Conservation (phyloP, 2,888 invertebrate species). For the Dolichomitus sp. region DNA sequence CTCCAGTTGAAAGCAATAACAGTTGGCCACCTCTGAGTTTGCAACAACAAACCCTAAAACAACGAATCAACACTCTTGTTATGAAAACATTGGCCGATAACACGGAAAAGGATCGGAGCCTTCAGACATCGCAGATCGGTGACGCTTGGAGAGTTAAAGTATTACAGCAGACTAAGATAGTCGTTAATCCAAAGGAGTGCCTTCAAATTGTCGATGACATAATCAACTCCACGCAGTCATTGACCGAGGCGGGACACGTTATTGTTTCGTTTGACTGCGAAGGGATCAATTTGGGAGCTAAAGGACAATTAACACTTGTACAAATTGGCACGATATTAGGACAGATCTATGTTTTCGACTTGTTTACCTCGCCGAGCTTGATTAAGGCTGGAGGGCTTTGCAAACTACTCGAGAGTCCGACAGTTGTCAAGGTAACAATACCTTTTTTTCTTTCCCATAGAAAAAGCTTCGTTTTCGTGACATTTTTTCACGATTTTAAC, state of each 20-base stretch:
- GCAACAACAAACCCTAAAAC: conserved; percentile 92
- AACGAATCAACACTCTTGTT: conserved; percentile 95
- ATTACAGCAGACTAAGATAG: conserved; percentile 93
- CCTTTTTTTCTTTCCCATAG: not conserved
- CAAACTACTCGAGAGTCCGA: conserved; percentile 92
- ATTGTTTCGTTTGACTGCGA: conserved; percentile 96
- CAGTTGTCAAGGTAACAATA: conserved; percentile 91
- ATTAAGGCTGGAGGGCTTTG: conserved; percentile 93
- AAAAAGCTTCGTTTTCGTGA: too few relatives aligned
- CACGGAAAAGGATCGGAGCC: conserved; percentile 88
- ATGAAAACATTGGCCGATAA: conserved; percentile 97
- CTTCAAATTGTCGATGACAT: conserved; percentile 92
- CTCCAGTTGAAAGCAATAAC: conserved; percentile 77
- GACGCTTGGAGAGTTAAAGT: conserved; percentile 94
- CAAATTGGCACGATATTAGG: conserved; percentile 94
- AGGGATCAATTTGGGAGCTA: conserved; percentile 96
- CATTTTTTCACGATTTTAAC: too few relatives aligned
- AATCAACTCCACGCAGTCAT: conserved; percentile 86
- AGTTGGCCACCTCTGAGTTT: conserved; percentile 81
- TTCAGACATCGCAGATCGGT: conserved; percentile 86
- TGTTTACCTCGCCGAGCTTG: conserved; percentile 94
- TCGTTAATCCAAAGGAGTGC: conserved; percentile 93
- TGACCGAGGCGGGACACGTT: conserved; percentile 85
- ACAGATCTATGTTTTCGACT: conserved; percentile 95
- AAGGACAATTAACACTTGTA: conserved; percentile 95